These are phyloP conservation scores for Girardinus metallicus DNA, from an alignment of 2,797 vertebrate species.

Conservation along the genomic window DNA sequence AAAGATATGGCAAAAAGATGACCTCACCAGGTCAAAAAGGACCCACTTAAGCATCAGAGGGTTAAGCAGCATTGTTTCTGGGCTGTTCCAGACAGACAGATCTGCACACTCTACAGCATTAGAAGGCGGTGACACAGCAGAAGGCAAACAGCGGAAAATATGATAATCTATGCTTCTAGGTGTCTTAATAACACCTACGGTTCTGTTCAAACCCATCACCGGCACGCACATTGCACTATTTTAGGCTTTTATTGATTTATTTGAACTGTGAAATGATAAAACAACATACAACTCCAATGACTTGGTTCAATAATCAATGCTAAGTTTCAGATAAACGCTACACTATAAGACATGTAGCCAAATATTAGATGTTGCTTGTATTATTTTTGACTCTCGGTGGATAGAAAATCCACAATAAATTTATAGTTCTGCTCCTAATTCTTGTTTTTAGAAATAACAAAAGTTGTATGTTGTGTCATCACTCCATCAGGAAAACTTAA, in stretches of 20 bases:
- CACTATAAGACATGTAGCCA: background rate
- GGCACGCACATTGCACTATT: background rate
- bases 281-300: background rate
- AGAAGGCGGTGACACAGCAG: constrained; percentile 6
- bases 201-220: background rate
- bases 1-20: no score
- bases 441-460: background rate
- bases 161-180: background rate
- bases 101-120: background rate
- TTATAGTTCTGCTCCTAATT: background rate
- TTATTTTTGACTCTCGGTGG: background rate
- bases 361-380: background rate
- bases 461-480: background rate
- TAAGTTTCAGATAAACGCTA: background rate
- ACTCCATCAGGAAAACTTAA: background rate
- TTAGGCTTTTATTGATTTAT: background rate
- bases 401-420: background rate
- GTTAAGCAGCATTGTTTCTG: constrained; percentile 23
- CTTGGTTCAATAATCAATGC: background rate
- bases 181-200: background rate
- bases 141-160: background rate
- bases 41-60: no score
- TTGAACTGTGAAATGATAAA: background rate
- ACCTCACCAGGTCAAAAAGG: no score
- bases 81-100: background rate